A percentile compares a stretch with the other conserved stretches of the same genome.
phyloP scores from a whole-genome alignment of 1,140 invertebrate species.

The Macrotrachela quadricornifera region DNA sequence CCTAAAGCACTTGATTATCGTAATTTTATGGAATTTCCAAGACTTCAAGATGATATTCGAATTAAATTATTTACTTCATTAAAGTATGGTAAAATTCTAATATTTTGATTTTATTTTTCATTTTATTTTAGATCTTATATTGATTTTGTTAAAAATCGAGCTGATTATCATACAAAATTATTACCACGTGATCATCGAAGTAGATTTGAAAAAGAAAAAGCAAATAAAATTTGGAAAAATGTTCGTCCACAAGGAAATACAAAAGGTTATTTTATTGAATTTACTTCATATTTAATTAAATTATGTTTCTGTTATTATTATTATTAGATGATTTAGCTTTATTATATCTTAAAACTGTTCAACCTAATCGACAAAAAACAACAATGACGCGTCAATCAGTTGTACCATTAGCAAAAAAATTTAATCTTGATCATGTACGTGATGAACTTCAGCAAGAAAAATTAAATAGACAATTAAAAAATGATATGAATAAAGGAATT shows the following conservation, averaged over 20 bases:
- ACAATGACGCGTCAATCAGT: too few relatives aligned
- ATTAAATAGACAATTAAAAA: too few relatives aligned
- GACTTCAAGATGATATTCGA: background rate
- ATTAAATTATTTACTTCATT: background rate
- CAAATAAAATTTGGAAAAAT: background rate
- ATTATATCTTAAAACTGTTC: too few relatives aligned
- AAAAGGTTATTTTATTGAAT: too few relatives aligned
- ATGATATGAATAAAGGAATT: background rate
- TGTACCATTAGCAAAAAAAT: too few relatives aligned
- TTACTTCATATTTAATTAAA: too few relatives aligned
- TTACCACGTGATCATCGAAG: background rate
- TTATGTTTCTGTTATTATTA: too few relatives aligned
- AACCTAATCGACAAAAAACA: too few relatives aligned
- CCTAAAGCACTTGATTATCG: conserved; percentile 5
- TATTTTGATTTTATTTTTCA: background rate
- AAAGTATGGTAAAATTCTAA: background rate
- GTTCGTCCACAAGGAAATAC: background rate
- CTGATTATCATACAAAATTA: conserved; percentile 3
- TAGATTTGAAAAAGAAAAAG: background rate
- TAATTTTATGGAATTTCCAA: conserved; percentile 4
- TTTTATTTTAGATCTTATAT: background rate
- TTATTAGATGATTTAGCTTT: too few relatives aligned
- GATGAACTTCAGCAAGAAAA: too few relatives aligned
- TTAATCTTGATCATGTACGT: too few relatives aligned
- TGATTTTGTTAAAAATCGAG: conserved; percentile 3